Evolutionary conservation across 2,113 vertebrate genomes (phyloP).

Genomic region (Sclerurus mexicanus): DNA sequence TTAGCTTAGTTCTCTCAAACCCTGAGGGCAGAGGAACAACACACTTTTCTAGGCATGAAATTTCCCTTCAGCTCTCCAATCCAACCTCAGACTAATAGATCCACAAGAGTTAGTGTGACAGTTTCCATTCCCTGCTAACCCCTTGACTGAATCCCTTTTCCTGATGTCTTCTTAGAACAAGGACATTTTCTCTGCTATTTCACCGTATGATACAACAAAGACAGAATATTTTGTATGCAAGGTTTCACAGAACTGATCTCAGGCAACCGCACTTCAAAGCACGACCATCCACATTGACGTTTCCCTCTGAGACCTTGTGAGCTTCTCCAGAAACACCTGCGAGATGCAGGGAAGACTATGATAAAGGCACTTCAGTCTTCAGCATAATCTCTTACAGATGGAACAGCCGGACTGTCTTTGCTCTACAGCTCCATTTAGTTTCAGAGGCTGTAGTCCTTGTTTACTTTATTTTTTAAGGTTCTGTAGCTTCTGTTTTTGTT

Average conservation of each 20-base stretch:
- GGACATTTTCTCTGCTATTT: neutral
- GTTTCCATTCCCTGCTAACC: neutral
- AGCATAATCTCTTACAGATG: neutral
- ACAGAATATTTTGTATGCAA: neutral
- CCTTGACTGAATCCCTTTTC: neutral
- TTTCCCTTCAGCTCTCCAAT: neutral
- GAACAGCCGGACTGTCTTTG: neutral
- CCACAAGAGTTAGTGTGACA: neutral
- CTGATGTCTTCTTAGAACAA: neutral
- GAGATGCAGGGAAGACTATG: neutral
- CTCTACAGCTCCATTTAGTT: neutral
- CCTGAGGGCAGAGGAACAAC: neutral
- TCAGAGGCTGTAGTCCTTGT: neutral
- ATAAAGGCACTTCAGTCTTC: neutral
- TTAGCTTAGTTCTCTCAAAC: neutral
- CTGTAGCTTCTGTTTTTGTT: neutral
- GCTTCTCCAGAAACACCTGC: neutral
- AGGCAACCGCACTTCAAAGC: neutral
- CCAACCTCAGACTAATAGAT: neutral
- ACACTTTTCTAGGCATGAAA: neutral
- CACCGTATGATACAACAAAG: neutral
- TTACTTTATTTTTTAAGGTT: neutral
- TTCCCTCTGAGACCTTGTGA: neutral
- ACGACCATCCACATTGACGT: accelerated
- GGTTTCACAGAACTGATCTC: neutral